A percentile compares a stretch with the other conserved stretches of the same genome.
Evolutionary conservation across 2,888 invertebrate genomes (phyloP).

Genomic region (Thereva unica): DNA sequence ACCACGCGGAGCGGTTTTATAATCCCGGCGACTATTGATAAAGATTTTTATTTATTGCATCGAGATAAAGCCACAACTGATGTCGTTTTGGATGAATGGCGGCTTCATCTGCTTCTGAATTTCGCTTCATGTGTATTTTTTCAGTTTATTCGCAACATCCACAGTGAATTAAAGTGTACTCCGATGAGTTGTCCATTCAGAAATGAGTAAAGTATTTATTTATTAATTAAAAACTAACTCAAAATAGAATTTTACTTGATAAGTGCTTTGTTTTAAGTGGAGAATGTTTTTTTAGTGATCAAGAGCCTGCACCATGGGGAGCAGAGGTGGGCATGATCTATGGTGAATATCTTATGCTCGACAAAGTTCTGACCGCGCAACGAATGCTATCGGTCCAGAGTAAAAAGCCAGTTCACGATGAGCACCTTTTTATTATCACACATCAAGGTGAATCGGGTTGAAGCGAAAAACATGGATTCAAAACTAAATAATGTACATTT

Average conservation of each 20-base stretch:
- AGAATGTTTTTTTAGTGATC: neutral
- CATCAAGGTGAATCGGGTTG: conserved; percentile 79
- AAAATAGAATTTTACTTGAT: neutral
- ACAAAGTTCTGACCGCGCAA: conserved; percentile 82
- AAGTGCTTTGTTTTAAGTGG: neutral
- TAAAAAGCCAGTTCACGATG: conserved; percentile 84
- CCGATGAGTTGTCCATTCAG: conserved; percentile 17
- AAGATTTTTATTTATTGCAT: no score
- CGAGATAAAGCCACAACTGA: no score
- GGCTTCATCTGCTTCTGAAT: no score
- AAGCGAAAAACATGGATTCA: no score
- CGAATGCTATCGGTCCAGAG: conserved; percentile 76
- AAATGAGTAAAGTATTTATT: conserved; percentile 9
- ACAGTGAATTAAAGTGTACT: no score
- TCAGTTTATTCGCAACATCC: no score
- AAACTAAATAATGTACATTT: conserved; percentile 43
- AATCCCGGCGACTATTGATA: no score
- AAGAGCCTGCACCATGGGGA: conserved; percentile 59
- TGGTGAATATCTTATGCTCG: conserved; percentile 87
- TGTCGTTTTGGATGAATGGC: no score
- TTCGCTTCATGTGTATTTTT: no score
- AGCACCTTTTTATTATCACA: conserved; percentile 95
- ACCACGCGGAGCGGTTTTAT: no score
- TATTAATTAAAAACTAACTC: neutral
- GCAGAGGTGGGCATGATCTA: conserved; percentile 83